A percentile compares a stretch with the other conserved stretches of the same genome.
These are phyloP conservation scores for Macropodus opercularis DNA, from an alignment of 2,797 vertebrate species.

Conservation along the genomic window DNA sequence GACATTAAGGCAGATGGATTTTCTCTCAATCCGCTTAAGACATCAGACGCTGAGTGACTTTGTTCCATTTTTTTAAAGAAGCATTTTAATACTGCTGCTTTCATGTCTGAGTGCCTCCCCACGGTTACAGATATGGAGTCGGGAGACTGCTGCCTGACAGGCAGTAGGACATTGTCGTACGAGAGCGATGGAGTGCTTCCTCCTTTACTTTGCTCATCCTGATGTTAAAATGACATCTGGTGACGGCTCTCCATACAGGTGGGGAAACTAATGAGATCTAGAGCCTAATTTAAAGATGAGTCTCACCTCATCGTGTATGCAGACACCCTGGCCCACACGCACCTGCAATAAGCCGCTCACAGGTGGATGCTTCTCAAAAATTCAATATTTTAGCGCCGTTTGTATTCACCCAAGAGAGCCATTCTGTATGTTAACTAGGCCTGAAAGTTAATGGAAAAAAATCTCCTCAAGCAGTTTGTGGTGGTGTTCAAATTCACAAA, in stretches of 20 bases:
- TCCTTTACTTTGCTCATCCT: constrained; percentile 24
- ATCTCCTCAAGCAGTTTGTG: constrained; percentile 35
- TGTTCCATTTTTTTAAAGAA: constrained; percentile 78
- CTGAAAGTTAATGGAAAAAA: constrained; percentile 39
- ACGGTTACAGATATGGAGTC: constrained; percentile 75
- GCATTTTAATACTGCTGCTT: constrained; percentile 80
- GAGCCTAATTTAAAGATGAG: not conserved
- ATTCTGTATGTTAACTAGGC: constrained; percentile 33
- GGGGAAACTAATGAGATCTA: not conserved
- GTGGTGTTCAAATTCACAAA: constrained; percentile 33
- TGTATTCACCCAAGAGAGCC: constrained; percentile 18
- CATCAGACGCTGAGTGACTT: constrained; percentile 78
- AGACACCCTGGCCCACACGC: not conserved
- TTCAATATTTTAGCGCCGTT: constrained; percentile 15
- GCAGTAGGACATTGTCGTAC: constrained; percentile 52
- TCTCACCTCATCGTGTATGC: not conserved
- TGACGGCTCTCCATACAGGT: constrained; percentile 10
- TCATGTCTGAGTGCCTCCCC: constrained; percentile 81
- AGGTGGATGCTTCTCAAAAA: constrained; percentile 12
- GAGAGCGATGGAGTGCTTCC: constrained; percentile 50
- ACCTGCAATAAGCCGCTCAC: constrained; percentile 1
- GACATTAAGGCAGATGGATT: constrained; percentile 83
- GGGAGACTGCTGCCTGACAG: constrained; percentile 62
- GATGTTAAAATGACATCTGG: constrained; percentile 19
- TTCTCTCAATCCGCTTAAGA: constrained; percentile 85